phyloP scores from a whole-genome alignment of 2,888 invertebrate species.

The Lepidocyrtinus sp. region DNA sequence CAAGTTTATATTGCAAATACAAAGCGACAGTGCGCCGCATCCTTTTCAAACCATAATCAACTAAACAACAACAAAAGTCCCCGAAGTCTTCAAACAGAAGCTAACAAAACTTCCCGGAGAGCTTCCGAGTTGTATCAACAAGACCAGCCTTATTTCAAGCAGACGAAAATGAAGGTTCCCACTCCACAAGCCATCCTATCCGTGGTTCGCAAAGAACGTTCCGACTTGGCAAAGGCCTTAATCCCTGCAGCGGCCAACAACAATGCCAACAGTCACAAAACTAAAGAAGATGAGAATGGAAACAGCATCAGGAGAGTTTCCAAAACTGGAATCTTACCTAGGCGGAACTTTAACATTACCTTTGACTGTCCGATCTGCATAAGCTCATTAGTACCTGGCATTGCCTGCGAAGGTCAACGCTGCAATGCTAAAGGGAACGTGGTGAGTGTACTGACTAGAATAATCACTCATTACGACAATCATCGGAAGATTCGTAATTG shows the following conservation, averaged over 20 bases:
- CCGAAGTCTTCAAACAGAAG: background rate
- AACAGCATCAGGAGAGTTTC: background rate
- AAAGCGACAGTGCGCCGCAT: conserved; percentile 42
- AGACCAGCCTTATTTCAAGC: background rate
- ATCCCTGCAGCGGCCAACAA: too few species aligned
- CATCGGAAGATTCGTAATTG: too few species aligned
- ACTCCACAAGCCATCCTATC: conserved; percentile 30
- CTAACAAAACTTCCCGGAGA: background rate
- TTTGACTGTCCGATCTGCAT: conserved; percentile 62
- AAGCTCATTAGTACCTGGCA: conserved; percentile 34
- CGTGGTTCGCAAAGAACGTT: conserved; percentile 22
- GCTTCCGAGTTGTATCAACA: background rate
- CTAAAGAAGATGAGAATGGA: background rate
- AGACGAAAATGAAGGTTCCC: conserved; percentile 10
- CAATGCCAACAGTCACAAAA: background rate
- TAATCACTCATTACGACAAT: too few species aligned
- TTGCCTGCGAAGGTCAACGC: background rate
- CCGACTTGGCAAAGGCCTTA: background rate
- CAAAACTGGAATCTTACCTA: background rate
- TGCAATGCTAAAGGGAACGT: conserved; percentile 2
- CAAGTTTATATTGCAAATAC: background rate
- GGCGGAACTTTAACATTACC: conserved; percentile 20
- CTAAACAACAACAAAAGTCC: too few species aligned
- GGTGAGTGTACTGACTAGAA: too few species aligned
- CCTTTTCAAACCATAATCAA: conserved; percentile 8